Base-by-base conservation (phyloP, 2,113 vertebrate genomes). In the Sander vitreus region DNA sequence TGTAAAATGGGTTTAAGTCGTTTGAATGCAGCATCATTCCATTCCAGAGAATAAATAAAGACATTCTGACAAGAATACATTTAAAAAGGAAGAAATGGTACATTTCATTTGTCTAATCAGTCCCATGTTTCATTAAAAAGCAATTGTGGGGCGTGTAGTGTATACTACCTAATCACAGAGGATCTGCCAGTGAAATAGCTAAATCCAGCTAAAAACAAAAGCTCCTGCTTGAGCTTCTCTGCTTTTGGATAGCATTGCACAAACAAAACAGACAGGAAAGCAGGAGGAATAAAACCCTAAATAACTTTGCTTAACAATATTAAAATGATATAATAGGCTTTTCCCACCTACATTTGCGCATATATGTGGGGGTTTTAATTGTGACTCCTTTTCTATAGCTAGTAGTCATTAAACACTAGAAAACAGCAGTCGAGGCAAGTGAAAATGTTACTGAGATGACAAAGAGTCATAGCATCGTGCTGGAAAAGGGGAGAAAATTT, bases 161-260 rank as follows among this genome's bases (percentile, higher is more conserved):
- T 85, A 80, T 71, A 73, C 76, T 33, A 30, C n/a, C 59, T 64
- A 74, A 83, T 78, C 64, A 63, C 63, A 78, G 0, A 13, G 65
- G 69, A 80, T 84, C 78, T 81, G 48, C 39, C 39, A 60, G 84
- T 36, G 21, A 71, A 83, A 77, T 15, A 45, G 73, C 60, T 80
- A 58, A 85, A 77, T 77, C 79, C 25, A 53, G 39, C 23, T 65
- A 39, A 77, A 86, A 76, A 47, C 59, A 55, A 55, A 79, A 77
- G 53, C 66, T 62, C 53, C 47, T 30, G 80, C 48, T 67, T 76
- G 30, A 53, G 75, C 66, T 53, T 66, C 39, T 60, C 47, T 81
- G 59, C 36, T 73, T 36, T 70, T 63, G 36, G 19, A 66, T 33
- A 23, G 25, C 23, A 43, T 13, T 48, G 55, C 55, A 59, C 48